These are phyloP conservation scores for Addax nasomaculatus DNA, from an alignment of 2,113 vertebrate genomes.

Conservation along the genomic window DNA sequence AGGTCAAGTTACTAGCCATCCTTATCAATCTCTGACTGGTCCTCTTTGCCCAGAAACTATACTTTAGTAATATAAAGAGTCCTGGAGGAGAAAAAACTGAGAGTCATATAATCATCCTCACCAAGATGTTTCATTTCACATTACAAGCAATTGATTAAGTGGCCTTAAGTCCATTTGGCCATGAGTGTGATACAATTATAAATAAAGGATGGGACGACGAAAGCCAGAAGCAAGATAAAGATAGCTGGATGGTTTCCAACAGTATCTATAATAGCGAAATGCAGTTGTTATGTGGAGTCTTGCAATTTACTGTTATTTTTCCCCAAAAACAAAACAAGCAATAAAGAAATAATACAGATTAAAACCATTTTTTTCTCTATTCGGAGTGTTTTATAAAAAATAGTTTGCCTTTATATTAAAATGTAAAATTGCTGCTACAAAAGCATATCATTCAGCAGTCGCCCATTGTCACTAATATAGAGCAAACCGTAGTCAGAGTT, in stretches of 20 bases:
- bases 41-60: not conserved
- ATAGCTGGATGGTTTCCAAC: not conserved
- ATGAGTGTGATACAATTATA: not conserved
- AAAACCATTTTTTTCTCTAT: not conserved
- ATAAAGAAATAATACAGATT: not conserved
- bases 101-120: not conserved
- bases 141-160: not conserved
- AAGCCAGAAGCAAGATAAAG: not conserved
- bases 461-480: not conserved
- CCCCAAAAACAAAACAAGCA: not conserved
- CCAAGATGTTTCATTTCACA: not conserved
- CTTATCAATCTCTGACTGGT: not conserved
- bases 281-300: not conserved
- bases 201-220: not conserved
- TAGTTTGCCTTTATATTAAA: conserved; percentile 12
- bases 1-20: not conserved
- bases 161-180: not conserved
- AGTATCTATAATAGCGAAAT: not conserved
- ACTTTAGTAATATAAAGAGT: not conserved
- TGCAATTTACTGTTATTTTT: not conserved
- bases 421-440: not conserved
- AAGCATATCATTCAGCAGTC: not conserved
- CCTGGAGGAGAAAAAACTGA: not conserved
- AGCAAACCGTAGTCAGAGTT: rapidly evolving
- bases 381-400: not conserved